phyloP scores from a whole-genome alignment of 2,888 invertebrate species.

The Lepetodrilus schrolli region DNA sequence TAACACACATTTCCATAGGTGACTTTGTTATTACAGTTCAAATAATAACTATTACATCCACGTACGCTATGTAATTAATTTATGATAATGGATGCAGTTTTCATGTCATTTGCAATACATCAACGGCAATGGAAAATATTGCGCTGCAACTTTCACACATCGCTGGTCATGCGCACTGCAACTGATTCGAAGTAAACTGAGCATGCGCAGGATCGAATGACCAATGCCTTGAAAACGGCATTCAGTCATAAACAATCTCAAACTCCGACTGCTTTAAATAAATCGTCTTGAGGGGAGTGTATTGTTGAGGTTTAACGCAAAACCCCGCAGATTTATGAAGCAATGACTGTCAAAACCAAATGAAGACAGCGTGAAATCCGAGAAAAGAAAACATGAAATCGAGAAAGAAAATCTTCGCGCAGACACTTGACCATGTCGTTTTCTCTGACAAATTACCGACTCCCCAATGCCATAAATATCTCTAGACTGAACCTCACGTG shows the following conservation, averaged over 20 bases:
- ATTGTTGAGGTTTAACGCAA: slow-evolving; percentile 13
- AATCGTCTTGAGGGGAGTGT: slow-evolving; percentile 6
- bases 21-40: too few species aligned
- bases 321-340: background rate
- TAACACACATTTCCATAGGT: too few species aligned
- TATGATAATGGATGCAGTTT: too few species aligned
- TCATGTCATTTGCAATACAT: too few species aligned
- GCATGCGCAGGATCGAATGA: too few species aligned
- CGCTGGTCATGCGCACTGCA: too few species aligned
- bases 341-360: slow-evolving; percentile 22
- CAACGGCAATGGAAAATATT: too few species aligned
- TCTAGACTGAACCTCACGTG: background rate
- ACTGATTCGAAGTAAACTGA: too few species aligned
- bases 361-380: slow-evolving; percentile 19
- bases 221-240: too few species aligned
- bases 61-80: too few species aligned
- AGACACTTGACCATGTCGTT: slow-evolving; percentile 7
- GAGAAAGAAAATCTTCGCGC: background rate
- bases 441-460: slow-evolving; percentile 2
- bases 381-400: slow-evolving; percentile 1
- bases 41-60: too few species aligned
- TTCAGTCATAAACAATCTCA: background rate
- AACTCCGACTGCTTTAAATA: background rate
- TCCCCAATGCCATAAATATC: slow-evolving; percentile 9
- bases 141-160: too few species aligned